Conservation (phyloP, 2,797 vertebrate genomes). For the Margarornis squamiger region DNA sequence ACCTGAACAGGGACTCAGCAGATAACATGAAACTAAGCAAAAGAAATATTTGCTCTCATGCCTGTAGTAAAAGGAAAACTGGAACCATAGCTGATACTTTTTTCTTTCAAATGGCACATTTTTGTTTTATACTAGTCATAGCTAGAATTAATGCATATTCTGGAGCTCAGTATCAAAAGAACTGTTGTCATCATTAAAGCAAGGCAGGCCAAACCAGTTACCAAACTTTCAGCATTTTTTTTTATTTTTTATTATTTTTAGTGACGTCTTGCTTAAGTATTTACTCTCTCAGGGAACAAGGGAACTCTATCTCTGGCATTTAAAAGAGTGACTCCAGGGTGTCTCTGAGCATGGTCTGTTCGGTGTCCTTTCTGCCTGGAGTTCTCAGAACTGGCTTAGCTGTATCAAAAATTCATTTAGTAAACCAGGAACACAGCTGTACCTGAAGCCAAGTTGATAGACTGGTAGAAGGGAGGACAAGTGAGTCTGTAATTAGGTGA, state of each 20-base stretch:
- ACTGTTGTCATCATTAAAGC: background rate
- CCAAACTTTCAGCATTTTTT: background rate
- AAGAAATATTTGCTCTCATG: background rate
- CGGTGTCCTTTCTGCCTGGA: background rate
- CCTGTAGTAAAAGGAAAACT: background rate
- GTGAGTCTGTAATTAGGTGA: background rate
- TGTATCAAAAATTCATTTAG: background rate
- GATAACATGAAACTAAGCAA: accelerated
- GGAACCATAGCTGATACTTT: background rate
- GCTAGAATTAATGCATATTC: background rate
- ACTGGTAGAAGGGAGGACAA: background rate
- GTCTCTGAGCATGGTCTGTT: background rate
- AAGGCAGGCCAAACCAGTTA: background rate
- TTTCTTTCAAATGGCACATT: background rate
- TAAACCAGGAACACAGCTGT: background rate
- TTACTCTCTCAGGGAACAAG: background rate
- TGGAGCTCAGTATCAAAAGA: background rate
- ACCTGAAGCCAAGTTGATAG: background rate
- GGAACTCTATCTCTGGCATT: background rate
- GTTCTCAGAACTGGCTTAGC: background rate
- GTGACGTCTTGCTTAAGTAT: background rate
- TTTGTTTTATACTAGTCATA: background rate
- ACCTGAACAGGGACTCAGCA: background rate
- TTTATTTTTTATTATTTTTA: background rate
- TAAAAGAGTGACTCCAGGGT: background rate